Evolutionary conservation across 2,888 invertebrate species (phyloP), one percentile per base, ranked within the genome.

Genomic region (Branchipolynoe longqiensis): DNA sequence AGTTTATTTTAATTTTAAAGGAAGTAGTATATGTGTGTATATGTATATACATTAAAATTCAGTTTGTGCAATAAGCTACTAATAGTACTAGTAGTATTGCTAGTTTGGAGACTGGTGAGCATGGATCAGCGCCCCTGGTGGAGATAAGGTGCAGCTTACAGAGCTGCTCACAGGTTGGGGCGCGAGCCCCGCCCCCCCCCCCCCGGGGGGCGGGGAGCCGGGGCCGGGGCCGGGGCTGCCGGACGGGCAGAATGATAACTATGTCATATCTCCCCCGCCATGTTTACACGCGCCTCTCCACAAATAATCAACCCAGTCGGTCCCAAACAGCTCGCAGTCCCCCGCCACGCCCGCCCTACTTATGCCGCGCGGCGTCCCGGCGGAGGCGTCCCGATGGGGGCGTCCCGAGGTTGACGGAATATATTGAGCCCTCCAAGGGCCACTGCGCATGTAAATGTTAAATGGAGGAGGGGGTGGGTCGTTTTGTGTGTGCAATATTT

Each of bases 371-470:
- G n/a, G n/a, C n/a, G n/a, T n/a, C n/a, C n/a, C n/a, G n/a, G n/a
- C n/a, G n/a, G n/a, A n/a, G n/a, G n/a, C n/a, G n/a, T n/a, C n/a
- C n/a, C n/a, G n/a, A n/a, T n/a, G n/a, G n/a, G n/a, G 78, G 48
- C 48, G 28, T 48, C 78, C 54, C 28, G 78, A 48, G 14, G 48
- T 48, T 78, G 41, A 78, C 78, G 78, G 48, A 78, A 78, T 78
- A 41, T 28, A 78, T 25, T 25, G n/a, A 31, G 78, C 31, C 18
- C 41, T 28, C 28, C 78, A 48, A 78, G 78, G 12, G 78, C 31
- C 41, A 28, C 78, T 78, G 48, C 48, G 78, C 78, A 78, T 78
- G 31, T 78, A 78, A 78, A 78, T 48, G n/a, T n/a, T 48, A 78
- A 78, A 78, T 48, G 25, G 14, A n/a, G n/a, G n/a, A n/a, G n/a